A percentile compares a stretch with the other conserved stretches of the same genome.
phyloP scores from a whole-genome alignment of 2,888 invertebrate genomes.

The Cantharis nigra region DNA sequence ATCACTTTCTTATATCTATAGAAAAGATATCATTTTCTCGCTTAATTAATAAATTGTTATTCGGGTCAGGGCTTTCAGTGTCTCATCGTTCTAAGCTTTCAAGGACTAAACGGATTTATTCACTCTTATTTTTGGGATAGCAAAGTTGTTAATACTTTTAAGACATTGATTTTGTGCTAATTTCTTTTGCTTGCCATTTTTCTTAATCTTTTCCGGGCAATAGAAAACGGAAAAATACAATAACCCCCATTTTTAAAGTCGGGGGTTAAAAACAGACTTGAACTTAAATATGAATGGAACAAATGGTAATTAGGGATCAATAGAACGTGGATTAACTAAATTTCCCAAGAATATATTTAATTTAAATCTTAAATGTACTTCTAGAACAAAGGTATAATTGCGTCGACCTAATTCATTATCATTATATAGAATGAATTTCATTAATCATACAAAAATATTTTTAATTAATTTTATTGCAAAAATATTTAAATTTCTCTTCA shows the following conservation, averaged over 20 bases:
- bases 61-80: conserved; percentile 34
- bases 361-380: conserved; percentile 30
- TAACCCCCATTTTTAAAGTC: not conserved
- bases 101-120: conserved; percentile 24
- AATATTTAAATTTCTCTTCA: not conserved
- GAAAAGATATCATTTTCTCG: conserved; percentile 37
- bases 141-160: conserved; percentile 14
- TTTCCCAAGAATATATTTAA: conserved; percentile 36
- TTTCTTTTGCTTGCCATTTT: conserved; percentile 2
- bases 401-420: conserved; percentile 28
- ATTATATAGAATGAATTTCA: conserved; percentile 2
- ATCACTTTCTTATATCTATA: conserved; percentile 39
- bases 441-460: not conserved
- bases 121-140: conserved; percentile 9
- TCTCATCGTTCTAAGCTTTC: conserved; percentile 19
- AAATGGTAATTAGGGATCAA: conserved; percentile 40
- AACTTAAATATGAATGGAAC: conserved; percentile 34
- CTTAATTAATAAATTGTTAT: conserved; percentile 43
- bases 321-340: conserved; percentile 34
- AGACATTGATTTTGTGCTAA: conserved; percentile 6
- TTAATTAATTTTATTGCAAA: not conserved
- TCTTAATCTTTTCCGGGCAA: not conserved
- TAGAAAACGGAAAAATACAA: conserved; percentile 6
- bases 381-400: conserved; percentile 36
- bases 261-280: not conserved